Evolutionary conservation across 2,888 invertebrate species (phyloP), one percentile per base, ranked within the genome.

Genomic region (Eilema caniola): DNA sequence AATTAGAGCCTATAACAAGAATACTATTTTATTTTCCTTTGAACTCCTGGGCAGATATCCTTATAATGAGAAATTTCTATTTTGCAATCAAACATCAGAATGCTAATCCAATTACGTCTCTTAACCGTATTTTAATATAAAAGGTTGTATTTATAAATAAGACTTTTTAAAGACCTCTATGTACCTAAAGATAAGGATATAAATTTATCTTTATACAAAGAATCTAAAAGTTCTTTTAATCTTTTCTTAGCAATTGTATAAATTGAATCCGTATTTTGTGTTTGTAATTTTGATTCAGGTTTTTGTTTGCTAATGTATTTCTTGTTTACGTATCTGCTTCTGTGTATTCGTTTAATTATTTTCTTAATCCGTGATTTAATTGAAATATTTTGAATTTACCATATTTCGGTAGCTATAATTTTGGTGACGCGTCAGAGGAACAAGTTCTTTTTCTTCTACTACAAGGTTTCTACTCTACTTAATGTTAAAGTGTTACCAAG

Each of bases 121-220:
- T 64, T 23, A 28, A 37, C 12, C 47, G 24, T 16, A 53, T 12
- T 64, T 33, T 64, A 28, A 10, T 62, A 16, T 41, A 56, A 56
- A 59, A 23, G 10, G 53, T 25, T 25, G 11, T 12, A 12, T 25
- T 24, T 61, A 37, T 33, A 59, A 72, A 59, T 64, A 23, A 64
- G 31, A 20, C 61, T 47, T 71, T 76, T 66, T 62, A 63, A 53
- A 62, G 60, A 65, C 28, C 24, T 59, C 68, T 72, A 77, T 79
- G 7, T 61, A 72, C 70, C 66, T 72, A 66, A 61, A 72, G 61
- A 60, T 66, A 71, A 61, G 65, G 47, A 66, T 80, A 76, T 81
- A 79, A 80, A 80, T 81, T 78, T 80, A 75, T 80, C 74, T 76
- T 74, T 76, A n/a, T n/a, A 72, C 74, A 80, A 78, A 71, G 78